These are phyloP conservation scores for Numida meleagris DNA, from an alignment of 2,113 vertebrate genomes.

Conservation along the genomic window DNA sequence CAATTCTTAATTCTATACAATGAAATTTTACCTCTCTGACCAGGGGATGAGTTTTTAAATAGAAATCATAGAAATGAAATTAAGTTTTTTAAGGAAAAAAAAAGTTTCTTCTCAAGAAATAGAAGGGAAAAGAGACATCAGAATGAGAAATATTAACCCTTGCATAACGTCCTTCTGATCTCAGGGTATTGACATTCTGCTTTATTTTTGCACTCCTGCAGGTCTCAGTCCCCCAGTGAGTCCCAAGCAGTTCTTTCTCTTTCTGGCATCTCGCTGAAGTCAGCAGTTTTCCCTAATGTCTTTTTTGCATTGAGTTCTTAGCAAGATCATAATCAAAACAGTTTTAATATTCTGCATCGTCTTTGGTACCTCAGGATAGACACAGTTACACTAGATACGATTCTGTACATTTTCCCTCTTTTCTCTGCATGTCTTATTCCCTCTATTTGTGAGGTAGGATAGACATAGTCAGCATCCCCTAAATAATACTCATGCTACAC, in stretches of 20 bases:
- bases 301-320: background rate
- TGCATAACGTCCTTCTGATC: background rate
- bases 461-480: background rate
- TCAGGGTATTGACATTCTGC: background rate
- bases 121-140: background rate
- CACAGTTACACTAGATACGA: background rate
- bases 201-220: background rate
- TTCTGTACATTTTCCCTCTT: background rate
- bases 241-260: conserved; percentile 2
- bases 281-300: background rate
- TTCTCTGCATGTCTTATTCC: background rate
- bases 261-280: background rate
- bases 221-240: background rate
- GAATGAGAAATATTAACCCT: background rate
- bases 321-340: conserved; percentile 9
- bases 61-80: background rate
- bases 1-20: background rate
- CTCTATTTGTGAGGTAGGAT: background rate
- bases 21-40: background rate
- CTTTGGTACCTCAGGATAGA: conserved; percentile 4
- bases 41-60: background rate
- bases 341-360: background rate
- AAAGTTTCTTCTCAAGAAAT: background rate
- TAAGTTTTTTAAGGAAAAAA: background rate
- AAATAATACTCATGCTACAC: background rate